These are phyloP conservation scores for Ernsta delagoae DNA, from an alignment of 2,888 invertebrate species.

Conservation along the genomic window DNA sequence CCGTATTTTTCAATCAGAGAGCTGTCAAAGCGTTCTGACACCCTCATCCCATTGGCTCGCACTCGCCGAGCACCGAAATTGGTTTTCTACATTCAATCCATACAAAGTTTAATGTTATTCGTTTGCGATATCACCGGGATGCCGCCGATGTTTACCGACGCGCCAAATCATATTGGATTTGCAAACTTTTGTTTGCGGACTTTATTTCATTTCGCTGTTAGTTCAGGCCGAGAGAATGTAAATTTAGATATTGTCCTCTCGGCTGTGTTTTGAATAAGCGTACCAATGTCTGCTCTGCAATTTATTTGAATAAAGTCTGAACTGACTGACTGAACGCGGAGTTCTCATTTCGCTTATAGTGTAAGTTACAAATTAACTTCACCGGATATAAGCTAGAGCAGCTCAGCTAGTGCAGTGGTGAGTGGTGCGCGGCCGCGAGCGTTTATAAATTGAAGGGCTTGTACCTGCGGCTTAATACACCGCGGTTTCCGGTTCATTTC, in stretches of 20 bases:
- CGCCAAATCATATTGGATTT: constrained; percentile 84
- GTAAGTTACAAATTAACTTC: constrained; percentile 74
- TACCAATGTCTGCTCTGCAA: constrained; percentile 28
- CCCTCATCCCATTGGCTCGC: constrained; percentile 86
- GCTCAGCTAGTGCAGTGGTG: constrained; percentile 52
- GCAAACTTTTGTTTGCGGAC: constrained; percentile 85
- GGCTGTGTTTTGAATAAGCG: constrained; percentile 61
- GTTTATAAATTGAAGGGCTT: constrained; percentile 84
- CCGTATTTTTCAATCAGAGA: constrained; percentile 87
- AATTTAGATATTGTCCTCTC: constrained; percentile 76
- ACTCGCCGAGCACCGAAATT: constrained; percentile 85
- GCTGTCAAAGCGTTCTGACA: constrained; percentile 86
- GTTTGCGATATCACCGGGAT: constrained; percentile 85
- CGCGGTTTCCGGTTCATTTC: constrained; percentile 86
- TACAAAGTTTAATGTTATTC: constrained; percentile 86
- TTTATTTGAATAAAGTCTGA: constrained; percentile 11
- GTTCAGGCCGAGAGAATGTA: constrained; percentile 80
- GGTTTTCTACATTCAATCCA: constrained; percentile 86
- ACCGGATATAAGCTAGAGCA: constrained; percentile 67
- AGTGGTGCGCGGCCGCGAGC: constrained; percentile 74
- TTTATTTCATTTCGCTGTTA: constrained; percentile 84
- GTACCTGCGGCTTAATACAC: constrained; percentile 85
- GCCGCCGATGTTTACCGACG: constrained; percentile 85
- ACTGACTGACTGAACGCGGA: background rate
- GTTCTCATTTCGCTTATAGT: constrained; percentile 43